Base-by-base conservation (phyloP, 2,888 invertebrate species). In the Sthenelais limicola region DNA sequence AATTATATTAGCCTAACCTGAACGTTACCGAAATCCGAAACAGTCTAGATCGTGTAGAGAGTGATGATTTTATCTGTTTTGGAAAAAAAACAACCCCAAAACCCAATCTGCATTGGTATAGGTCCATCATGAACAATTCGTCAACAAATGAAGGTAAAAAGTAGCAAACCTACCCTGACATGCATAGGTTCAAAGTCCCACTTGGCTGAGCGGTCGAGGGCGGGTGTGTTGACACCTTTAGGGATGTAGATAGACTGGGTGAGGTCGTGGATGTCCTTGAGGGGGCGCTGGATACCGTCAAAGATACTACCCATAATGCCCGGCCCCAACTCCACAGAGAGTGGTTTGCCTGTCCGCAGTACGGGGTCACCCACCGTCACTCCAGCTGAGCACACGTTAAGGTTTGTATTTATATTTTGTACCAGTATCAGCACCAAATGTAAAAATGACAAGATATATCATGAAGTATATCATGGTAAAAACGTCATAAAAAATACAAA, bases 321-420 rank as follows among this genome's bases (percentile, higher is more conserved):
- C 68, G 99, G 99, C 7, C 99, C 99, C 73, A 99, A 90, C 89
- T 99, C 99, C 48, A 99, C 99, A 5, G 99, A 99, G 71, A 99
- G 90, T 0, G 99, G 99, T 89, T 99, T 99, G 80, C 99, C 99
- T 0, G 99, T 99, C 84, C 98, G 91, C 80, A 99, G 90, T 26
- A 99, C 98, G 69, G 99, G 99, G 90, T 99, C 99, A 35, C 99
- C 99, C 15, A 99, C 98, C 3, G 99, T 99, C 52, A 99, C 98
- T 82, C 98, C 99, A 68, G 98, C 98, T 81, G 94, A 30, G 58
- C 49, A 9, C 1, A 49, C 21, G 68, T 47, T 49, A 47, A 68
- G 49, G 68, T 1, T 12, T 4, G 48, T 48, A 48, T 24, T n/a
- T n/a, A n/a, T n/a, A n/a, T n/a, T n/a, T n/a, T n/a, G n/a, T n/a